Evolutionary conservation across 2,888 invertebrate species (phyloP), one percentile per base, ranked within the genome.

Genomic region (Boloria euphrosyne): DNA sequence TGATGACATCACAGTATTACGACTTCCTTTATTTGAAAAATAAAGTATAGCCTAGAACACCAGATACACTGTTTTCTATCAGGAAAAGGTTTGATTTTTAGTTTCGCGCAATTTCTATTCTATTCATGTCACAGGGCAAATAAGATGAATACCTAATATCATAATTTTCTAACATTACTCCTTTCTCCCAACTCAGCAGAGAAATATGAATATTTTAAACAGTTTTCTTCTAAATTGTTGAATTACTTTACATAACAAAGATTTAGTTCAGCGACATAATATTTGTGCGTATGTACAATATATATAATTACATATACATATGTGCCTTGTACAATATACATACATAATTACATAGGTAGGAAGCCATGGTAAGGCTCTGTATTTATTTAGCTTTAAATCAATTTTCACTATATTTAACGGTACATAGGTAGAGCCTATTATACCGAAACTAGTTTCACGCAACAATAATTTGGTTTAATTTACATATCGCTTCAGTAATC

Each of bases 21-120:
- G 70, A 70, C 68, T 70, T 70, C 68, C 70, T 68, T 70, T 68
- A 68, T 70, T 58, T 61, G 68, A 66, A 70, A 66, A 64, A 54
- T 66, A 64, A 66, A 62, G 62, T 51, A 68, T 44, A 57, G 65
- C 38, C 53, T 59, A 58, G 64, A 68, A 66, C 17, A 13, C 51
- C 44, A 64, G 57, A 50, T 38, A 50, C 52, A 52, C 13, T 65
- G 47, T 65, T 46, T 64, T 53, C 38, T 47, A 27, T 22, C 13
- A 22, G 51, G 58, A 47, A 57, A 52, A 58, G 31, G n/a, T 59
- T 59, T 16, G 13, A 31, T 58, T 59, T 59, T 65, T 22, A 46
- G 31, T 16, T 51, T 13, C n/a, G 46, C 44, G 46, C 51, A 44
- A 58, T 59, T 52, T 46, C 44, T 57, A 57, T 52, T 46, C 44